Evolutionary conservation across 2,888 invertebrate species (phyloP).

Genomic region (Zelleria hepariella): DNA sequence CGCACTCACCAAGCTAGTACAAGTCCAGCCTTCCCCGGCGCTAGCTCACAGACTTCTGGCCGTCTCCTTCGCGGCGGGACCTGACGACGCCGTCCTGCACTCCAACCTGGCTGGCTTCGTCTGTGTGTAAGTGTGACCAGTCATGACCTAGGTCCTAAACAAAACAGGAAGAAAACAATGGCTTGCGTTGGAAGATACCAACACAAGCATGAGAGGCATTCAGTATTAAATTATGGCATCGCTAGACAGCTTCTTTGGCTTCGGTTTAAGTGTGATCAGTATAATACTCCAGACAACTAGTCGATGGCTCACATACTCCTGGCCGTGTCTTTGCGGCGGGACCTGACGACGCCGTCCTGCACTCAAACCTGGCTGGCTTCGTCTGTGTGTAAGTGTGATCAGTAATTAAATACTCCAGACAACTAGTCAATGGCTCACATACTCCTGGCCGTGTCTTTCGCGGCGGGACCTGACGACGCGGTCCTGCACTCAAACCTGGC

Average conservation of each 20-base stretch:
- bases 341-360: conserved; percentile 87
- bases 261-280: too few relatives aligned
- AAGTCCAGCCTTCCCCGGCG: conserved; percentile 80
- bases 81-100: conserved; percentile 88
- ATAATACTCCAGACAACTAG: too few relatives aligned
- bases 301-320: conserved; percentile 89
- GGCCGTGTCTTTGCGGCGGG: conserved; percentile 90
- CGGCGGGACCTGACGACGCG: conserved; percentile 85
- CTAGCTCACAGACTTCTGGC: conserved; percentile 91
- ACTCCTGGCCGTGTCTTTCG: conserved; percentile 90
- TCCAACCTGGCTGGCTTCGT: conserved; percentile 92
- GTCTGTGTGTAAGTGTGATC: conserved; percentile 90
- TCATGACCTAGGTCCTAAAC: too few relatives aligned
- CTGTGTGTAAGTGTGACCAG: conserved; percentile 80
- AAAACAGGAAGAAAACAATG: too few relatives aligned
- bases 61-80: conserved; percentile 86
- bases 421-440: conserved; percentile 94
- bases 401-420: too few relatives aligned
- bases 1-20: conserved; percentile 90
- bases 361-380: conserved; percentile 90
- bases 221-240: too few relatives aligned
- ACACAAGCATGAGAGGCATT: too few relatives aligned
- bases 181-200: too few relatives aligned
- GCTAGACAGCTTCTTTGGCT: too few relatives aligned
- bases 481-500: conserved; percentile 89